Percentiles rank a stretch among this genome's conserved stretches.
phyloP scores from a whole-genome alignment of 2,888 invertebrate genomes.

The Microctonus hyperodae region DNA sequence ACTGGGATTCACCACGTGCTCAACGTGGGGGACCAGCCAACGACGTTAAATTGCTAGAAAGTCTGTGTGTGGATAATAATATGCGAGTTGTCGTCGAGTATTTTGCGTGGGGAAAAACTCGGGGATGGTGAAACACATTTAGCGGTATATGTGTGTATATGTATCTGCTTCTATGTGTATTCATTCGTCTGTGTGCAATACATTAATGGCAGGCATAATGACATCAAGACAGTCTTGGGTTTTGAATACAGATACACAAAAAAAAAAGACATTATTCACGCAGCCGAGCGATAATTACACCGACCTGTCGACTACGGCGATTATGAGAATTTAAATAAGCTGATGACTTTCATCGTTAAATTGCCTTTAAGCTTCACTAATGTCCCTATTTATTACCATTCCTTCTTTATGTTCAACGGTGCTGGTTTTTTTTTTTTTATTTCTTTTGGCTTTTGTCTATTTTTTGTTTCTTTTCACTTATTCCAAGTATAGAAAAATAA shows the following conservation, averaged over 20 bases:
- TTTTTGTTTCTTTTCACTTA: too few relatives aligned
- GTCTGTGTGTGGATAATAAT: slow-evolving; percentile 11
- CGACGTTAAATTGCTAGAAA: slow-evolving; percentile 41
- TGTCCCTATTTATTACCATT: neutral
- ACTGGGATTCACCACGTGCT: slow-evolving; percentile 43
- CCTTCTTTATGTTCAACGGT: neutral
- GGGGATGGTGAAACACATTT: neutral
- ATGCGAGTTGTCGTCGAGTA: slow-evolving; percentile 18
- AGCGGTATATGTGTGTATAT: slow-evolving; percentile 5
- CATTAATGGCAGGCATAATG: slow-evolving; percentile 59
- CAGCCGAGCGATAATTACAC: slow-evolving; percentile 55
- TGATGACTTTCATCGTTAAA: slow-evolving; percentile 29
- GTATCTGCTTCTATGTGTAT: too few relatives aligned
- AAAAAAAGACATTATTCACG: slow-evolving; percentile 59
- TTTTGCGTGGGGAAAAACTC: slow-evolving; percentile 21
- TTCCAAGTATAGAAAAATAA: too few relatives aligned
- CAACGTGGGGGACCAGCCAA: slow-evolving; percentile 30
- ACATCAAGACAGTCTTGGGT: slow-evolving; percentile 44
- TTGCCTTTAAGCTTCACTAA: neutral
- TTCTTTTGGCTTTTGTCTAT: too few relatives aligned
- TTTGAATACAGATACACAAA: slow-evolving; percentile 44
- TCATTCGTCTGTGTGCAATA: slow-evolving; percentile 54
- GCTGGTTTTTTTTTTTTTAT: slow-evolving; percentile 33
- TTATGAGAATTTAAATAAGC: slow-evolving; percentile 35
- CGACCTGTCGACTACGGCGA: slow-evolving; percentile 38